A percentile compares a stretch with the other conserved stretches of the same genome.
phyloP scores from a whole-genome alignment of 1,140 invertebrate genomes.

The Nebria ingens region DNA sequence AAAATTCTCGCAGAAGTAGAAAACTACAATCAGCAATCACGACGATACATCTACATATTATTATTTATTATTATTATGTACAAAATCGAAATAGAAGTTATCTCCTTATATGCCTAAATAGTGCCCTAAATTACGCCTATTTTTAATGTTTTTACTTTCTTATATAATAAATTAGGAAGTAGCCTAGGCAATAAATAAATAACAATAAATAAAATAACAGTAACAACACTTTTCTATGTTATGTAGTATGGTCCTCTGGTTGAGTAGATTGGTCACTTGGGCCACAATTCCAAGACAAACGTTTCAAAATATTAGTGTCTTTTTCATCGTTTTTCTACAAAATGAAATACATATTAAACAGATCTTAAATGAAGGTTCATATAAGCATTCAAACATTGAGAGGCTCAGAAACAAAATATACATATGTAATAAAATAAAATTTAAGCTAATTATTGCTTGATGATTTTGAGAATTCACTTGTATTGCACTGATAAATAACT shows the following conservation, averaged over 20 bases:
- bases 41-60: background rate
- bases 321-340: slow-evolving; percentile 40
- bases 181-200: slow-evolving; percentile 8
- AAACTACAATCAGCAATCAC: background rate
- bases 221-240: slow-evolving; percentile 1
- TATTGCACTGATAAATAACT: too few relatives aligned
- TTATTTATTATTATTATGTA: background rate
- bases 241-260: background rate
- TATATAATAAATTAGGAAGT: background rate
- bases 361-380: too few relatives aligned
- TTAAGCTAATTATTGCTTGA: too few relatives aligned
- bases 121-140: background rate
- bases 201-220: slow-evolving; percentile 2
- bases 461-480: too few relatives aligned
- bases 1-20: background rate
- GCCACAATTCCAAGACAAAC: slow-evolving; percentile 54
- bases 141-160: background rate
- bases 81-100: background rate
- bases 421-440: too few relatives aligned
- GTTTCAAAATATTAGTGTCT: slow-evolving; percentile 52
- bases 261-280: background rate
- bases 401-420: too few relatives aligned
- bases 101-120: background rate
- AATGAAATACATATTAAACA: slow-evolving; percentile 13
- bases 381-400: too few relatives aligned